Evolutionary conservation across 2,888 invertebrate genomes (phyloP).

Genomic region (Dryococelus australis): DNA sequence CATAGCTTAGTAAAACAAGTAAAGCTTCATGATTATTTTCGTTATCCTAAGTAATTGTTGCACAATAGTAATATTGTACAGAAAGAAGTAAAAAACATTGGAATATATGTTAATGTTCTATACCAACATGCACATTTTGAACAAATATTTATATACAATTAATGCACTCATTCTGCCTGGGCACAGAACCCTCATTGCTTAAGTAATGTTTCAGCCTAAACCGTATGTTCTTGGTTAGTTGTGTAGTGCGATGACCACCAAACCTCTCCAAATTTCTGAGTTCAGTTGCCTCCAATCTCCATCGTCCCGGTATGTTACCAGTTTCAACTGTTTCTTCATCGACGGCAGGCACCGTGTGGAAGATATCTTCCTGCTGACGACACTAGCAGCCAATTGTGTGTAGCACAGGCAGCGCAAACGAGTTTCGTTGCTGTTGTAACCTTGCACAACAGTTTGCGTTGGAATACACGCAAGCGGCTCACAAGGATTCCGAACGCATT

Average conservation of each 20-base stretch:
- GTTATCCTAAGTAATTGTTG: not conserved
- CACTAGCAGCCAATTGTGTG: conserved; percentile 38
- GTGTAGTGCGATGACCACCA: conserved; percentile 12
- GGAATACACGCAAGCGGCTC: conserved; percentile 44
- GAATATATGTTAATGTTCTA: not conserved
- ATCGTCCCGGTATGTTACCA: too few species aligned
- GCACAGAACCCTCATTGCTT: conserved; percentile 18
- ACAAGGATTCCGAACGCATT: conserved; percentile 45
- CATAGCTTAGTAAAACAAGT: not conserved
- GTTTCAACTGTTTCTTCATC: too few species aligned
- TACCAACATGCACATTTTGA: not conserved
- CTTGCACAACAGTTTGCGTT: conserved; percentile 42
- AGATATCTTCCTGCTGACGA: conserved; percentile 5
- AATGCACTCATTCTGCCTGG: not conserved
- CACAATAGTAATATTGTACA: not conserved
- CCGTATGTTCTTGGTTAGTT: conserved; percentile 10
- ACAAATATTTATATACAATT: not conserved
- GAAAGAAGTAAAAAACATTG: not conserved
- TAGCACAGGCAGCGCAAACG: conserved; percentile 35
- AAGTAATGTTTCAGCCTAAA: not conserved
- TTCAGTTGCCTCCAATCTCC: not conserved
- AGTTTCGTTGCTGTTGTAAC: conserved; percentile 35
- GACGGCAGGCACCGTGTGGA: conserved; percentile 25
- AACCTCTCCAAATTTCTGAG: not conserved
- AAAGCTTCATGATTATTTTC: not conserved